A percentile compares a stretch with the other conserved stretches of the same genome.
Evolutionary conservation across 2,113 vertebrate species (phyloP).

Genomic region (Silurus meridionalis): DNA sequence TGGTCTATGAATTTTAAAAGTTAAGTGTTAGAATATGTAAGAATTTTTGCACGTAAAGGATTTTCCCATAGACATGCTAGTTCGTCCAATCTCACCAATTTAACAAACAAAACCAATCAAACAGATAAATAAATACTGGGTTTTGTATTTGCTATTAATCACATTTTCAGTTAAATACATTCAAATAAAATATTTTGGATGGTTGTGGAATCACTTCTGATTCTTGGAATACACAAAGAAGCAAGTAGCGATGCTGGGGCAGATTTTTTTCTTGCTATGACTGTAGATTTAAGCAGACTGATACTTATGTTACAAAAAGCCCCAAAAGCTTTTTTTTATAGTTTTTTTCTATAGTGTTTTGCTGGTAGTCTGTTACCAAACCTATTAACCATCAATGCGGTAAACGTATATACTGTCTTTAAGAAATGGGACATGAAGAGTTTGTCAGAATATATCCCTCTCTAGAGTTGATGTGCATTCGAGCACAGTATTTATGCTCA

Average conservation of each 20-base stretch:
- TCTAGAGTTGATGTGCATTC: too few relatives aligned
- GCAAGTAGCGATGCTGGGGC: neutral
- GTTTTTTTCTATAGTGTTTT: neutral
- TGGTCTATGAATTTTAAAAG: neutral
- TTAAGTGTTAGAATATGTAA: neutral
- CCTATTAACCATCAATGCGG: neutral
- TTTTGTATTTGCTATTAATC: too few relatives aligned
- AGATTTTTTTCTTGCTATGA: neutral
- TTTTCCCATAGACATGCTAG: too few relatives aligned
- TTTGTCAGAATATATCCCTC: neutral
- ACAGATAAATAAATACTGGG: too few relatives aligned
- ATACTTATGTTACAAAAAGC: neutral
- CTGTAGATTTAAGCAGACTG: neutral
- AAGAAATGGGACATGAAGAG: neutral
- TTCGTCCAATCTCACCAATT: too few relatives aligned
- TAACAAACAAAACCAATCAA: too few relatives aligned
- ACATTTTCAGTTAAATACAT: neutral
- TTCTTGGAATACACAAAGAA: neutral
- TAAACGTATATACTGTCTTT: neutral
- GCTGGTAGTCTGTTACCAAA: neutral
- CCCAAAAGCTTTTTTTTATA: neutral
- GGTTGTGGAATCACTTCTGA: neutral
- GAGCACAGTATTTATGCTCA: too few relatives aligned
- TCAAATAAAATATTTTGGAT: neutral
- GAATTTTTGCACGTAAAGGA: too few relatives aligned